Percentiles rank a stretch among this genome's conserved stretches.
phyloP scores from a whole-genome alignment of 2,888 invertebrate species.

The Meiosimyza decipiens region DNA sequence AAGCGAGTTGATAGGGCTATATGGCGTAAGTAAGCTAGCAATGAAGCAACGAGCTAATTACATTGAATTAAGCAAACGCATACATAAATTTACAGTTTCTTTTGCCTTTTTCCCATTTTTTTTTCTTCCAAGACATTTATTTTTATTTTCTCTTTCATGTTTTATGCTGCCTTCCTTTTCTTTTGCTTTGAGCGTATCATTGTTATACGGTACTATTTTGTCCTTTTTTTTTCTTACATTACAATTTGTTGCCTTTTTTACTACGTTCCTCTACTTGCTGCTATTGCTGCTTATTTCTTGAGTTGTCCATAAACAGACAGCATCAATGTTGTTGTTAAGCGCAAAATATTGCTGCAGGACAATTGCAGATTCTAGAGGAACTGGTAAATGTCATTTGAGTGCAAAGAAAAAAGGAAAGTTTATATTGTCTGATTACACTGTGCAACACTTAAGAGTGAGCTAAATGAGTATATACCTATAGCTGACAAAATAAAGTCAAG shows the following conservation, averaged over 20 bases:
- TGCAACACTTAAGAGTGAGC: no score
- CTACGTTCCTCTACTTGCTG: no score
- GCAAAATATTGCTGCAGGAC: slow-evolving; percentile 18
- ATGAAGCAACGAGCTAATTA: slow-evolving; percentile 36
- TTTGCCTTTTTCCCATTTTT: neutral
- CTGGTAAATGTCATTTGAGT: slow-evolving; percentile 2
- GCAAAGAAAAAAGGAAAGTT: no score
- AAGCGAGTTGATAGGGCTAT: no score
- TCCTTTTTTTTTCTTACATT: neutral
- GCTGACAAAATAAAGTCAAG: neutral
- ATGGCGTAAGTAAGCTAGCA: neutral
- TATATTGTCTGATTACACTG: no score
- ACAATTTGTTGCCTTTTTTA: slow-evolving; percentile 2
- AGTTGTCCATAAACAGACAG: slow-evolving; percentile 11
- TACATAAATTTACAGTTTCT: slow-evolving; percentile 10
- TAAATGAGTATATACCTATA: no score
- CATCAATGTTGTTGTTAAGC: neutral
- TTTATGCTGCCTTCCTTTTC: neutral
- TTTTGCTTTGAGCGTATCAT: slow-evolving; percentile 1
- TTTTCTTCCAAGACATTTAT: neutral
- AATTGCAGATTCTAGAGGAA: slow-evolving; percentile 5
- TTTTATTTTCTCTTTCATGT: neutral
- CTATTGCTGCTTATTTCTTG: neutral
- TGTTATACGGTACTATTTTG: neutral
- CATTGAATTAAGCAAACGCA: slow-evolving; percentile 39